Conservation (phyloP, 2,797 vertebrate species). For the Urosaurus nigricauda region DNA sequence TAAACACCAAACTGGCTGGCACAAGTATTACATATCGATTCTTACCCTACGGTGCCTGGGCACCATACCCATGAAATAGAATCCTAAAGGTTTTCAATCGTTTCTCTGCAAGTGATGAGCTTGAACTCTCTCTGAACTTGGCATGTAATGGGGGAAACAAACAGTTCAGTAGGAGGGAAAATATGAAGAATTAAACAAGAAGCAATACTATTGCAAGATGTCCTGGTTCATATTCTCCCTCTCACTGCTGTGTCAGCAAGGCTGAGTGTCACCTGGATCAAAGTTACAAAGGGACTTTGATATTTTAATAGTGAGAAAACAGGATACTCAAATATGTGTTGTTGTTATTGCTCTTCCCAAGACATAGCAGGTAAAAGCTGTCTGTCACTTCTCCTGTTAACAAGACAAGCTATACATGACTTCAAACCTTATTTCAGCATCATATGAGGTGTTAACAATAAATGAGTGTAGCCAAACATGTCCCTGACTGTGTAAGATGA, state of each 20-base stretch:
- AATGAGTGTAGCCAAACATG: constrained; percentile 25
- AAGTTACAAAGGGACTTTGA: constrained; percentile 36
- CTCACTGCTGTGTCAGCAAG: background rate
- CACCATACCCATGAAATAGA: constrained; percentile 60
- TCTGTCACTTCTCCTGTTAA: constrained; percentile 34
- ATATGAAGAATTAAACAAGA: constrained; percentile 58
- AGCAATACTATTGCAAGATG: constrained; percentile 26
- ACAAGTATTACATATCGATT: constrained; percentile 40
- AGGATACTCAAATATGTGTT: background rate
- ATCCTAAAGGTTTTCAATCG: constrained; percentile 47
- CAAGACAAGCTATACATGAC: background rate
- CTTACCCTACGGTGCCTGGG: constrained; percentile 52
- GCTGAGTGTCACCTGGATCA: constrained; percentile 16
- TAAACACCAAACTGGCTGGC: constrained; percentile 50
- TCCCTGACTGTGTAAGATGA: constrained; percentile 23
- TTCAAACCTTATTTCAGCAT: constrained; percentile 17
- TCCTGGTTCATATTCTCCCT: constrained; percentile 31
- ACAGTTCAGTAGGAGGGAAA: constrained; percentile 64
- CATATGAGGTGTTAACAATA: constrained; percentile 16
- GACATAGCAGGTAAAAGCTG: constrained; percentile 20
- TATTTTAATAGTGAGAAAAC: constrained; percentile 27
- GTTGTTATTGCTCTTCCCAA: constrained; percentile 37
- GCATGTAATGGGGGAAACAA: constrained; percentile 46
- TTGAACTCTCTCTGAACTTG: constrained; percentile 70
- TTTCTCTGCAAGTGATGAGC: constrained; percentile 38